Evolutionary conservation across 1,140 invertebrate genomes (phyloP).

Genomic region (Habropoda laboriosa): DNA sequence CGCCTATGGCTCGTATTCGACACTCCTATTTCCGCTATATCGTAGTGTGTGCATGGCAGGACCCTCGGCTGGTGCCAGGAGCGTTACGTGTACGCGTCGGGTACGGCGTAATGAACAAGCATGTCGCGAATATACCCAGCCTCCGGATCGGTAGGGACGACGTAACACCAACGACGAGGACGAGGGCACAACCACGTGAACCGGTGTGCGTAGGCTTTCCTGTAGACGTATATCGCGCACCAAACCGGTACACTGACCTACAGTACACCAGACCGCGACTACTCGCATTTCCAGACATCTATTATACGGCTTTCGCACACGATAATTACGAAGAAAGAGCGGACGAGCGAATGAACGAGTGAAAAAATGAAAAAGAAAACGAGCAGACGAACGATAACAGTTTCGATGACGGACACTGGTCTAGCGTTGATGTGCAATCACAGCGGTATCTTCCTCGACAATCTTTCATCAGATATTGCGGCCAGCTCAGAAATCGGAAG

Average conservation of each 20-base stretch:
- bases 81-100: conserved; percentile 28
- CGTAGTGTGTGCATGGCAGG: neutral
- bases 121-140: conserved; percentile 29
- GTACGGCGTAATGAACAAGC: conserved; percentile 42
- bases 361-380: neutral
- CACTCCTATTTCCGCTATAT: conserved; percentile 32
- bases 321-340: conserved; percentile 60
- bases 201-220: conserved; percentile 9
- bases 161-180: neutral
- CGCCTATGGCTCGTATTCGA: conserved; percentile 27
- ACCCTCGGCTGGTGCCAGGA: neutral
- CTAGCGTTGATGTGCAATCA: neutral
- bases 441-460: neutral
- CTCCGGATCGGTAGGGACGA: neutral
- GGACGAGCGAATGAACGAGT: neutral
- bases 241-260: conserved; percentile 73
- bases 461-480: neutral
- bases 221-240: conserved; percentile 36
- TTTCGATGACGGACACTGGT: conserved; percentile 15
- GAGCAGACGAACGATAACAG: conserved; percentile 17
- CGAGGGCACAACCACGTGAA: neutral
- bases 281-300: conserved; percentile 64
- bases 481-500: too few species aligned
- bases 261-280: conserved; percentile 54
- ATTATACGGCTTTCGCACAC: conserved; percentile 67